Percentiles rank a stretch among this genome's conserved stretches.
These are phyloP conservation scores for Aleiodes leptofemur DNA, from an alignment of 2,888 invertebrate species.

Conservation along the genomic window DNA sequence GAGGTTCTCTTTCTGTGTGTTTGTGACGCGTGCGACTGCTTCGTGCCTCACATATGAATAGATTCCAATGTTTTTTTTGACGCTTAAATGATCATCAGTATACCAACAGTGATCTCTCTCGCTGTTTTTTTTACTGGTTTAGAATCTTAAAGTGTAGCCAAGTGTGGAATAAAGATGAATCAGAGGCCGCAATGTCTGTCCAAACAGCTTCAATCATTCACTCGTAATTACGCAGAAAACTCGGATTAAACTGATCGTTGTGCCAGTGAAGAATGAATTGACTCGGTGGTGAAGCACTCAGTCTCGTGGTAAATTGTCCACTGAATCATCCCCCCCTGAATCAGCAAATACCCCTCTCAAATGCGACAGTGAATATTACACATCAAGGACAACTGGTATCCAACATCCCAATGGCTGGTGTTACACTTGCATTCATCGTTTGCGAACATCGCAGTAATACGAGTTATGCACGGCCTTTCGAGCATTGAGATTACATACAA, in stretches of 20 bases:
- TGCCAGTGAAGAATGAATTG: neutral
- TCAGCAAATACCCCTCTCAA: constrained; percentile 10
- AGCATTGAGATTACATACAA: constrained; percentile 24
- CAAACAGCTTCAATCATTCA: neutral
- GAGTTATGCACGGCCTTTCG: constrained; percentile 27
- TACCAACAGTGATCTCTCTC: neutral
- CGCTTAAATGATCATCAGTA: neutral
- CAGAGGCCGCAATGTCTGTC: no score
- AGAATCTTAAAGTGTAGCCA: constrained; percentile 3
- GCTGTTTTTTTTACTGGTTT: no score
- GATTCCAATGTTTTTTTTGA: neutral
- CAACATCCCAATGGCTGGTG: neutral
- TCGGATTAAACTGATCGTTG: neutral
- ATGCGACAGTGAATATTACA: neutral
- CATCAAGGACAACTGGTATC: constrained; percentile 31
- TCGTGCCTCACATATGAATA: constrained; percentile 4
- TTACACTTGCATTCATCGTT: constrained; percentile 17
- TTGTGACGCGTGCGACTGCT: constrained; percentile 16
- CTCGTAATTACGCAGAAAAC: neutral
- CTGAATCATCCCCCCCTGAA: constrained; percentile 4
- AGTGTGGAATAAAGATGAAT: constrained; percentile 5
- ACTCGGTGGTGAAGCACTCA: neutral
- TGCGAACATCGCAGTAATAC: constrained; percentile 18
- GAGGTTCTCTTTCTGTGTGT: constrained; percentile 14
- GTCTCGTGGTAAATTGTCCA: constrained; percentile 10